Evolutionary conservation across 1,140 invertebrate species (phyloP).

Genomic region (Euura saliciscinereae): DNA sequence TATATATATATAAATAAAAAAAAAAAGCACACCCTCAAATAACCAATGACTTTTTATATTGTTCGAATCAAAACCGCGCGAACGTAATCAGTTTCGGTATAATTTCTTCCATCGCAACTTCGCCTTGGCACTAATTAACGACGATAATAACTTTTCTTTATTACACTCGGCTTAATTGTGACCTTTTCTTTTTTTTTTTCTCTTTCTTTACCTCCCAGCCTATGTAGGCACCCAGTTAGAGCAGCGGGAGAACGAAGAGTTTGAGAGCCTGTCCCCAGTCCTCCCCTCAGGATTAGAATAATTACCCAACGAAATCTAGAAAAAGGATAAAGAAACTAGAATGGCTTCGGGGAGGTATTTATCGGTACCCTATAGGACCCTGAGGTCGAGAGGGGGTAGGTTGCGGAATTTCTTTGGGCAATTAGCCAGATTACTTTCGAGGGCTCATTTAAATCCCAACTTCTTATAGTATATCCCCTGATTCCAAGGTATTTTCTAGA

Average conservation of each 20-base stretch:
- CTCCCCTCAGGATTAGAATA: neutral
- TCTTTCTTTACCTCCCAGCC: neutral
- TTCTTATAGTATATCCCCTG: neutral
- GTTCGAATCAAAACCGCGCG: neutral
- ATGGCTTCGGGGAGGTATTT: neutral
- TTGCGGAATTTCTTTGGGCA: neutral
- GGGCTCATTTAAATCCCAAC: neutral
- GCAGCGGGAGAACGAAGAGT: neutral
- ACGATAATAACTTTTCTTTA: neutral
- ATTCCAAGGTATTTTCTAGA: neutral
- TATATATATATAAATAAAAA: neutral
- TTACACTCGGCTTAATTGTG: neutral
- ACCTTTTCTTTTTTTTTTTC: neutral
- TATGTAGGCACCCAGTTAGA: neutral
- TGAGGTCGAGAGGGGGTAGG: too few species aligned
- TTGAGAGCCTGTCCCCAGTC: neutral
- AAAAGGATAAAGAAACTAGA: too few species aligned
- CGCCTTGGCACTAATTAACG: slow-evolving; percentile 1
- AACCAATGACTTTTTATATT: too few species aligned
- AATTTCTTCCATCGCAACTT: neutral
- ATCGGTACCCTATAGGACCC: neutral
- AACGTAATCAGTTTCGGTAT: neutral
- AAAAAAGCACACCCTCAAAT: neutral
- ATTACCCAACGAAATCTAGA: too few species aligned
- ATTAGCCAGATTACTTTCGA: slow-evolving; percentile 3